phyloP scores from a whole-genome alignment of 2,113 vertebrate species.

The Mugil cephalus region DNA sequence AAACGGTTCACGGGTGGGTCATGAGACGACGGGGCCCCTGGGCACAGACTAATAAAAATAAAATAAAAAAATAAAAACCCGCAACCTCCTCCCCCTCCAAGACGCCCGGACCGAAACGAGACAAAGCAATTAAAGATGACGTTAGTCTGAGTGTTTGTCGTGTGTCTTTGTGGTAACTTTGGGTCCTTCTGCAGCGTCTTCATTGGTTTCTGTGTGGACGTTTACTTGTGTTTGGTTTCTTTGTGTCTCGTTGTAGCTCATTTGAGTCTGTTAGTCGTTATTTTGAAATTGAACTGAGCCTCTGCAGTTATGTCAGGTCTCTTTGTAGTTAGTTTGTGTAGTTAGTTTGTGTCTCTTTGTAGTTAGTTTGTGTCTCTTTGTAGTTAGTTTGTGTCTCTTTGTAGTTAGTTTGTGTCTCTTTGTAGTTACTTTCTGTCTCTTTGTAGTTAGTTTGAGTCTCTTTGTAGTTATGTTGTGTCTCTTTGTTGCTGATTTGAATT shows the following conservation, averaged over 20 bases:
- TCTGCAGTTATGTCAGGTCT: neutral
- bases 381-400: neutral
- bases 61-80: no score
- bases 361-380: neutral
- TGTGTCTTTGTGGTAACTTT: neutral
- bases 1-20: conserved; percentile 40
- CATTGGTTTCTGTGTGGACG: no score
- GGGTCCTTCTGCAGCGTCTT: neutral
- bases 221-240: no score
- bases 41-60: conserved; percentile 8
- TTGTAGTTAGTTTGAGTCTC: neutral
- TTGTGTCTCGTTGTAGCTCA: no score
- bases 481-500: neutral
- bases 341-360: neutral
- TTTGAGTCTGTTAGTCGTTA: neutral
- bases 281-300: neutral
- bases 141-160: neutral
- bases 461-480: neutral
- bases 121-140: no score
- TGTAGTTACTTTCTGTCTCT: neutral
- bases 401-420: neutral
- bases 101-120: no score
- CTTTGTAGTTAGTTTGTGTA: neutral
- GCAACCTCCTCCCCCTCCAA: no score
- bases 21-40: conserved; percentile 1